phyloP scores from a whole-genome alignment of 2,797 vertebrate genomes.

The Holocentrus rufus region DNA sequence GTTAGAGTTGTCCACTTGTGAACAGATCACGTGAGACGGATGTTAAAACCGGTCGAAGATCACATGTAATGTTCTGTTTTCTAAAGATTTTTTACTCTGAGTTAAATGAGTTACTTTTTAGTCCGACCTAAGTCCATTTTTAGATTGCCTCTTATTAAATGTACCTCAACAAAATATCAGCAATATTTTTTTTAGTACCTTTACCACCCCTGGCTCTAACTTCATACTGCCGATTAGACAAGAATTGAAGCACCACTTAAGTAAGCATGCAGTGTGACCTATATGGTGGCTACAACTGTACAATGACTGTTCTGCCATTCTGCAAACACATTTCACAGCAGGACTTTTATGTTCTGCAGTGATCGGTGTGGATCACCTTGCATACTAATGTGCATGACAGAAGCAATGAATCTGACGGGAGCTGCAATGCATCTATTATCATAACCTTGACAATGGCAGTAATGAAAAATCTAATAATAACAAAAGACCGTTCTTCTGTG shows the following conservation, averaged over 20 bases:
- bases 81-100: too few species aligned
- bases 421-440: conserved; percentile 26
- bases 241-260: conserved; percentile 34
- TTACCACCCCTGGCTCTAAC: too few species aligned
- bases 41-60: too few species aligned
- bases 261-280: conserved; percentile 7
- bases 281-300: conserved; percentile 31
- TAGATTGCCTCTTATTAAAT: too few species aligned
- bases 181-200: too few species aligned
- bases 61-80: too few species aligned
- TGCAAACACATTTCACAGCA: conserved; percentile 37
- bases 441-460: conserved; percentile 21
- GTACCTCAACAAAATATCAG: too few species aligned
- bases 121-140: too few species aligned
- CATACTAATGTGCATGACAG: conserved; percentile 51
- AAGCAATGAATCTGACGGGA: conserved; percentile 59
- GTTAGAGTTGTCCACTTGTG: too few species aligned
- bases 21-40: too few species aligned
- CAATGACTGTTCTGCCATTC: conserved; percentile 44
- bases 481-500: conserved; percentile 14
- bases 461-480: conserved; percentile 41
- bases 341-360: conserved; percentile 49
- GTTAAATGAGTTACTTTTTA: too few species aligned
- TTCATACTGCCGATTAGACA: too few species aligned
- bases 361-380: conserved; percentile 58